phyloP scores from a whole-genome alignment of 1,140 invertebrate species.

The Drosophila melanica region DNA sequence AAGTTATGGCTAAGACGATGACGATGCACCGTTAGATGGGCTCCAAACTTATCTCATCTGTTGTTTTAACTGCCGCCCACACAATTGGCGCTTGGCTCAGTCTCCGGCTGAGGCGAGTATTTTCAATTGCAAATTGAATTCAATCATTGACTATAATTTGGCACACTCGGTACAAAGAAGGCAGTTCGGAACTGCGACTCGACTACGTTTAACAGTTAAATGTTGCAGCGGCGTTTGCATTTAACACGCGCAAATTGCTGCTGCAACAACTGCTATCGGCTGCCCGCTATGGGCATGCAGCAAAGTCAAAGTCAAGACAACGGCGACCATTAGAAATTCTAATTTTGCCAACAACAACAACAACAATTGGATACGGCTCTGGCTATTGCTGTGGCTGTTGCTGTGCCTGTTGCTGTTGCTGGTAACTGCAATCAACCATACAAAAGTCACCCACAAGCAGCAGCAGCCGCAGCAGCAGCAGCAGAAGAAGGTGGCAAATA shows the following conservation, averaged over 20 bases:
- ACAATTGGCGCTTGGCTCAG: conserved; percentile 45
- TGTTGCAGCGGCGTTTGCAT: conserved; percentile 74
- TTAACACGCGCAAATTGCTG: conserved; percentile 80
- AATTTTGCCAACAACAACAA: conserved; percentile 56
- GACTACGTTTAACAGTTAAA: conserved; percentile 72
- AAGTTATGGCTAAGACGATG: conserved; percentile 36
- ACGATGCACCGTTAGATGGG: conserved; percentile 19
- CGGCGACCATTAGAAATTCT: conserved; percentile 77
- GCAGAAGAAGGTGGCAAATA: conserved; percentile 78
- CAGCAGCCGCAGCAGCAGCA: conserved; percentile 11
- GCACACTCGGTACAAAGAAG: conserved; percentile 56
- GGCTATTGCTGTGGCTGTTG: conserved; percentile 14
- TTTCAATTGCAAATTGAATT: conserved; percentile 83
- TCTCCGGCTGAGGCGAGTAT: conserved; percentile 29
- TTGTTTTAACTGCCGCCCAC: conserved; percentile 58
- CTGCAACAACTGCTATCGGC: conserved; percentile 53
- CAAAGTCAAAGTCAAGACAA: conserved; percentile 56
- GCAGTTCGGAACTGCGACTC: conserved; percentile 12
- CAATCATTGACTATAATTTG: conserved; percentile 82
- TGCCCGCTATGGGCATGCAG: conserved; percentile 39
- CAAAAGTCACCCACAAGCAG: conserved; percentile 70
- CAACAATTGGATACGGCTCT: conserved; percentile 34
- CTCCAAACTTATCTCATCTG: conserved; percentile 1
- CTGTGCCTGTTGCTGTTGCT: conserved; percentile 8
- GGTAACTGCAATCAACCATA: conserved; percentile 55